A percentile compares a stretch with the other conserved stretches of the same genome.
Conservation (phyloP, 2,113 vertebrate genomes). For the Archocentrus centrarchus region DNA sequence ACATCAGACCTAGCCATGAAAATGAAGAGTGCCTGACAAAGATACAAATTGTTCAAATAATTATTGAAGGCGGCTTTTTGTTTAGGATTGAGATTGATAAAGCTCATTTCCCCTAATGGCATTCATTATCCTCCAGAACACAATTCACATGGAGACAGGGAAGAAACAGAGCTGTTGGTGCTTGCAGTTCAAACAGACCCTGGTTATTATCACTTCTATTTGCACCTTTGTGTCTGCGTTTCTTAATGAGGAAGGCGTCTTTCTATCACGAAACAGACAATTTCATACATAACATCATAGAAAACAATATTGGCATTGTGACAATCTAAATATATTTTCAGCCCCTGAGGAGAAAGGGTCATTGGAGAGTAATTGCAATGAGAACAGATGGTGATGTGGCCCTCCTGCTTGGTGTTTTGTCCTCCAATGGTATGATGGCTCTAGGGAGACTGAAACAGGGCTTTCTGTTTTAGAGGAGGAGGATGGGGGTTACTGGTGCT, state of each 20-base stretch:
- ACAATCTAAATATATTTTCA: slow-evolving; percentile 49
- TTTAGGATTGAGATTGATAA: slow-evolving; percentile 59
- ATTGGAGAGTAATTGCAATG: slow-evolving; percentile 59
- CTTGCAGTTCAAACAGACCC: slow-evolving; percentile 13
- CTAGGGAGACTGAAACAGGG: slow-evolving; percentile 36
- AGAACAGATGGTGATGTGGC: slow-evolving; percentile 72
- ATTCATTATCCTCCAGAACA: slow-evolving; percentile 56
- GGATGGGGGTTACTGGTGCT: neutral
- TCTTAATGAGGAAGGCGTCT: slow-evolving; percentile 30
- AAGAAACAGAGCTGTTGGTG: slow-evolving; percentile 30
- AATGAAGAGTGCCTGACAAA: slow-evolving; percentile 25
- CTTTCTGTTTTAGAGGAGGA: slow-evolving; percentile 14
- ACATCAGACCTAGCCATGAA: slow-evolving; percentile 36
- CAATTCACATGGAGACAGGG: slow-evolving; percentile 8
- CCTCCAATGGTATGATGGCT: slow-evolving; percentile 31
- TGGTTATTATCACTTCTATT: slow-evolving; percentile 47
- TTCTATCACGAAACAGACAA: slow-evolving; percentile 30
- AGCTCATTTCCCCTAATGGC: slow-evolving; percentile 47
- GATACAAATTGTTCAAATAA: slow-evolving; percentile 22
- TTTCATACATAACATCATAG: slow-evolving; percentile 28
- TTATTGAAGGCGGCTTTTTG: slow-evolving; percentile 37
- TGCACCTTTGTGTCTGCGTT: slow-evolving; percentile 27
- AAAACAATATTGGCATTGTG: slow-evolving; percentile 23
- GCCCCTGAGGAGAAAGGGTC: slow-evolving; percentile 46
- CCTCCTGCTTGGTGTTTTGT: slow-evolving; percentile 37